Evolutionary conservation across 2,888 invertebrate genomes (phyloP), one percentile per base, ranked within the genome.

Genomic region (Microctonus aethiopoides): DNA sequence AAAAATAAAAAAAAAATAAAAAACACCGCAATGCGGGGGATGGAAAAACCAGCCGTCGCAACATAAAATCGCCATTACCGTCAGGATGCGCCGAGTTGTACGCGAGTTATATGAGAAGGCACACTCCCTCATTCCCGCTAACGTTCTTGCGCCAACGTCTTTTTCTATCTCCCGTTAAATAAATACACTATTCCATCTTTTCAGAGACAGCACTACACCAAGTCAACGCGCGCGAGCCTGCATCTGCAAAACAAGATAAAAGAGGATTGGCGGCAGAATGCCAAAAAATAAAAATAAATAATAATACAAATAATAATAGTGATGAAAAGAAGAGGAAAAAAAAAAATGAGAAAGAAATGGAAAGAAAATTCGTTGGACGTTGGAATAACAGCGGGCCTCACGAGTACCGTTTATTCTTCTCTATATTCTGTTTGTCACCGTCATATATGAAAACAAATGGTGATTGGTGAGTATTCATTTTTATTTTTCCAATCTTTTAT

Each of bases 61-160:
- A 81, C 81, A 81, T 82, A 80, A 82, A 82, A 82, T 81, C 74
- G 77, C 80, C 80, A 82, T 82, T 82, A 82, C 76, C 72, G 71
- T 67, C 63, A 34, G 57, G 70, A 63, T 60, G 69, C 57, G 66
- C 62, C 36, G 66, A 71, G 79, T 74, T 77, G 59, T 51, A 73
- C 76, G 20, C 46, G 77, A 78, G 80, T 79, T 78, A 80, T 76
- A 68, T 64, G 72, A 69, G 62, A 24, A 60, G 59, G 16, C 46
- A 46, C 7, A 54, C 54, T 5, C 6, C 1, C 4, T 26, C 54
- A 3, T 13, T n/a, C 24, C 11, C 0, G 2, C 24, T 24, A n/a
- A 11, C 7, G 54, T 13, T 46, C 63, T 59, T 46, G 66, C 54
- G 34, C 63, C 68, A 56, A 72, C 69, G 76, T 76, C 75, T 75